Base-by-base conservation (phyloP, 2,888 invertebrate species). In the Eupithecia subumbrata region DNA sequence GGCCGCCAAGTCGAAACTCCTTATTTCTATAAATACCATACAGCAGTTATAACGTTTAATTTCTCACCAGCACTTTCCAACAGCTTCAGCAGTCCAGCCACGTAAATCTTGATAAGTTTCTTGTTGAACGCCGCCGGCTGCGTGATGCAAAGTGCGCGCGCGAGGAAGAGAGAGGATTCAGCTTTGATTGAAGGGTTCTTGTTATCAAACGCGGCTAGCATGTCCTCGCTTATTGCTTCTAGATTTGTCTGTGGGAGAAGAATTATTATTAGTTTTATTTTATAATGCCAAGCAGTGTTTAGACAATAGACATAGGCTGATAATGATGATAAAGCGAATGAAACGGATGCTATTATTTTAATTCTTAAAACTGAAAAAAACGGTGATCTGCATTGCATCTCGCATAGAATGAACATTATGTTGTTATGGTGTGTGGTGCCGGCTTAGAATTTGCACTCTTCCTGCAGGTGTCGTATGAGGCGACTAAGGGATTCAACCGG, bases 171-270 rank as follows among this genome's bases (percentile, higher is more conserved):
- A 0, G 98, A 97, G 0, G 97, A 98, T 93, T 99, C 98, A 0
- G 97, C 96, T 90, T 98, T 98, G 2, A 99, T 97, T 7, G 96
- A 96, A 0, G 98, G 98, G 92, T 98, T 99, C 93, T 99, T 99
- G 88, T 98, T 98, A 75, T 97, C 97, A 78, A 99, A 95, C 0
- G 98, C 97, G 68, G 97, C 97, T 0, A 98, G 85, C 82, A 97
- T 96, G 86, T 98, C 98, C 85, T 99, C 99, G 85, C 97, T 96
- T 87, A 98, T 97, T 0, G 96, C 95, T 92, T 98, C 98, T 56
- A 98, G 91, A 73, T 96, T 97, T 4, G 98, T 97, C 97, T 98
- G 95, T 11, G 25, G 64, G 9, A 63, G 37, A 48, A 14, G 37
- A 16, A 16, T 37, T 37, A 52, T 56, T 48, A n/a, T 56, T 22